Evolutionary conservation across 2,888 invertebrate genomes (phyloP).

Genomic region (Pammene fasciana): DNA sequence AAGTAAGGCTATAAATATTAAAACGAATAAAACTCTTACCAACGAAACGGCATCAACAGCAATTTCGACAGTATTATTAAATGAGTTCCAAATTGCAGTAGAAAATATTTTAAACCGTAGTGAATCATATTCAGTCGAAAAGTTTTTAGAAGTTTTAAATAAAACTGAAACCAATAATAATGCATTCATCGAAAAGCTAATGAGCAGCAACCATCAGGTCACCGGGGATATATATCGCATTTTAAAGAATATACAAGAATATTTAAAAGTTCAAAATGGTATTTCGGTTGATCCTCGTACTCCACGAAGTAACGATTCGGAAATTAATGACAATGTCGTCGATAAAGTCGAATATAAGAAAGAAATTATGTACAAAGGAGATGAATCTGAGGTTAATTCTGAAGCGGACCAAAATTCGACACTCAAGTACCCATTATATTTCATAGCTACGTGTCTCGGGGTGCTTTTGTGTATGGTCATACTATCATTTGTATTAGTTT

Average conservation of each 20-base stretch:
- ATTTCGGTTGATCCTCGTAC: neutral
- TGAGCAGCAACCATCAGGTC: constrained; percentile 2
- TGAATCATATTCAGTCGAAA: constrained; percentile 1
- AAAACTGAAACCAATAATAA: constrained; percentile 4
- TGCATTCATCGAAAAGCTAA: neutral
- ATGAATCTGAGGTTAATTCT: neutral
- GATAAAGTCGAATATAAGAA: neutral
- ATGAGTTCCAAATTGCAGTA: neutral
- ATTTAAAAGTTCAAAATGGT: constrained; percentile 8
- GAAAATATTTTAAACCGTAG: neutral
- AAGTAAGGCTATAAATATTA: neutral
- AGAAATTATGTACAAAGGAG: neutral
- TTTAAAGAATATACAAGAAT: constrained; percentile 15
- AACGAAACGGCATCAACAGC: neutral
- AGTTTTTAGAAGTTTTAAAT: constrained; percentile 2
- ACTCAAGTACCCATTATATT: constrained; percentile 9
- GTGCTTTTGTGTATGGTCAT: neutral
- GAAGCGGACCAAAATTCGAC: neutral
- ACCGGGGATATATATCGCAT: constrained; percentile 3
- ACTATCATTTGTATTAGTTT: neutral
- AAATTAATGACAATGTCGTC: neutral
- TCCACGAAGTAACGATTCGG: neutral
- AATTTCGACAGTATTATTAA: neutral
- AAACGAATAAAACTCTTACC: neutral
- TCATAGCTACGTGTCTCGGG: constrained; percentile 6